phyloP scores from a whole-genome alignment of 2,113 vertebrate genomes.

The Salvelinus namaycush region DNA sequence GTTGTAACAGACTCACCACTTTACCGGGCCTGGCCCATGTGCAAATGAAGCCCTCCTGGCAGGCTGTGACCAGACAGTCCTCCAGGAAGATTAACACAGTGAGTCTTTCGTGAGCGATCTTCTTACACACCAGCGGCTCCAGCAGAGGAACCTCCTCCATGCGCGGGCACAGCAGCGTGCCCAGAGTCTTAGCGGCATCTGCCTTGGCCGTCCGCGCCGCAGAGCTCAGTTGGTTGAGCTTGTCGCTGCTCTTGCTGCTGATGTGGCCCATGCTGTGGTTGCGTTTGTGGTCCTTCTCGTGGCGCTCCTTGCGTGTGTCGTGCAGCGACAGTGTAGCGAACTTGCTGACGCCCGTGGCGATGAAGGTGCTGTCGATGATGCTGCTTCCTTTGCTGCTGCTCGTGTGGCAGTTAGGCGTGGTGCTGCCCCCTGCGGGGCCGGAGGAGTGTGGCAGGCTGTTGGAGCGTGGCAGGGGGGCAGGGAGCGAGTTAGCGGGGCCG shows the following conservation, averaged over 20 bases:
- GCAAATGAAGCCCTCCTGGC: constrained; percentile 99
- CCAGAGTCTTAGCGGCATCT: constrained; percentile 93
- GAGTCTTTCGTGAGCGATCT: constrained; percentile 98
- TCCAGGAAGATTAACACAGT: constrained; percentile 99
- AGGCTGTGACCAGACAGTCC: constrained; percentile 99
- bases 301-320: constrained; percentile 89
- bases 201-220: constrained; percentile 84
- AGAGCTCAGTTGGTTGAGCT: constrained; percentile 87
- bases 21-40: constrained; percentile 99
- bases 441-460: constrained; percentile 96
- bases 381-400: constrained; percentile 88
- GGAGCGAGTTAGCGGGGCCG: constrained; percentile 82
- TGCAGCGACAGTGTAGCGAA: constrained; percentile 96
- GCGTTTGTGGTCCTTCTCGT: constrained; percentile 98
- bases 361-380: constrained; percentile 84
- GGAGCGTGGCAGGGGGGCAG: constrained; percentile 89
- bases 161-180: constrained; percentile 90
- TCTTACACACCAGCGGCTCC: constrained; percentile 99
- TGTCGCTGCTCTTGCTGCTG: constrained; percentile 99
- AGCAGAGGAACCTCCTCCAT: constrained; percentile 98
- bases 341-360: constrained; percentile 92
- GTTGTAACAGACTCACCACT: constrained; percentile 90
- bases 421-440: constrained; percentile 65
- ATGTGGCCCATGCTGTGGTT: constrained; percentile 99
- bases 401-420: constrained; percentile 75